phyloP scores from a whole-genome alignment of 2,888 invertebrate genomes.

The Drosophila limbata region DNA sequence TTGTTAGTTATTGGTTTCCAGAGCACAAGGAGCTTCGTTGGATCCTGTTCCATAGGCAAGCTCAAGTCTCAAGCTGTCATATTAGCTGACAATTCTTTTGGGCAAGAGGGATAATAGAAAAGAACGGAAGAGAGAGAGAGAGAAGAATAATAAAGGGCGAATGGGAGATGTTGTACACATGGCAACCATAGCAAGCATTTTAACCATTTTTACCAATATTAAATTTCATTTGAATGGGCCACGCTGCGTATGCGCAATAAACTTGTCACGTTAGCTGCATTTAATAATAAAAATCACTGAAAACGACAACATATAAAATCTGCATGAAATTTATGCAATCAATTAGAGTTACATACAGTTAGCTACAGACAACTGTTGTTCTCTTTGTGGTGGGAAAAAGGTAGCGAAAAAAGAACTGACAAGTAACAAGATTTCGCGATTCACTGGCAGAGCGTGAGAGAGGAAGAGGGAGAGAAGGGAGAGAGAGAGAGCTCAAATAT shows the following conservation, averaged over 20 bases:
- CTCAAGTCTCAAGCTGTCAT: conserved; percentile 73
- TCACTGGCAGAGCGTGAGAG: not conserved
- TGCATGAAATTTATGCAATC: conserved; percentile 80
- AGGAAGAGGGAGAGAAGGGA: conserved; percentile 3
- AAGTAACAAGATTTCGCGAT: conserved; percentile 21
- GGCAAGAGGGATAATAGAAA: not conserved
- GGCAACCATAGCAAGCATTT: conserved; percentile 45
- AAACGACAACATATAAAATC: conserved; percentile 76
- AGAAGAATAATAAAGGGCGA: too few relatives aligned
- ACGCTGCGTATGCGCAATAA: conserved; percentile 76
- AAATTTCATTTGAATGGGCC: conserved; percentile 56
- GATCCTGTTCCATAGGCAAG: conserved; percentile 5
- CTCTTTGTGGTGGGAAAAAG: conserved; percentile 12
- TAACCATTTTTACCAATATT: conserved; percentile 57
- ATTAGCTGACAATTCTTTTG: conserved; percentile 67
- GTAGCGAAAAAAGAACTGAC: conserved; percentile 31
- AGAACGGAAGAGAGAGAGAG: not conserved
- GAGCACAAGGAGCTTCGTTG: conserved; percentile 27
- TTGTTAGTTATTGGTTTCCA: conserved; percentile 78
- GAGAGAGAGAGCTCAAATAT: conserved; percentile 58
- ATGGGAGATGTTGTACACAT: conserved; percentile 19
- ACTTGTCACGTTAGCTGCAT: conserved; percentile 75
- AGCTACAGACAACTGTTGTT: conserved; percentile 11
- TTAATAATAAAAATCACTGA: conserved; percentile 76
- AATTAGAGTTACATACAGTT: conserved; percentile 68